Percentiles rank a stretch among this genome's conserved stretches.
phyloP scores from a whole-genome alignment of 2,888 invertebrate genomes.

The Dinocampus coccinellae region DNA sequence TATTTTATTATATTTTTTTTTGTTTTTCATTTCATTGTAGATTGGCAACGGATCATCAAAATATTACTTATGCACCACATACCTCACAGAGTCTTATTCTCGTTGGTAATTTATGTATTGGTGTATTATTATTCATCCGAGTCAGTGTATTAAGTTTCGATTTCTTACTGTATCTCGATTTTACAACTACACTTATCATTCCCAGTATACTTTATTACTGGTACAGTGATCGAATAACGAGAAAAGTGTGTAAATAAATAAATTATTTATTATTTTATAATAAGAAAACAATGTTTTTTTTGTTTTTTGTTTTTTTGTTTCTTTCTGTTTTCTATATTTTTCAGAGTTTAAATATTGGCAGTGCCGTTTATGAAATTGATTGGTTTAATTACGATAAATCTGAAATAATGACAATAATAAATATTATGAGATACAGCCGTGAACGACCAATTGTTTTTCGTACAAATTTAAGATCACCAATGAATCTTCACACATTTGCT shows the following conservation, averaged over 20 bases:
- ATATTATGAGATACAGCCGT: not conserved
- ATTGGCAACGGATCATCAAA: not conserved
- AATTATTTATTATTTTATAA: too few relatives aligned
- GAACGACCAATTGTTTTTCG: not conserved
- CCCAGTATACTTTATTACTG: not conserved
- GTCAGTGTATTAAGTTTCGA: not conserved
- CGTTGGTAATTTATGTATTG: not conserved
- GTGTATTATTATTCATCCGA: not conserved
- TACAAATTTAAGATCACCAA: not conserved
- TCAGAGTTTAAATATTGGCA: not conserved
- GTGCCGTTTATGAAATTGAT: not conserved
- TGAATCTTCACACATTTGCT: not conserved
- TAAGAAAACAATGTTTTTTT: too few relatives aligned
- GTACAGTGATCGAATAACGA: not conserved
- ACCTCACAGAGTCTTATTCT: not conserved
- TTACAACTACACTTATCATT: not conserved
- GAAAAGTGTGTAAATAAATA: not conserved
- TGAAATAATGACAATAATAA: not conserved
- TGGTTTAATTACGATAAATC: constrained; percentile 13
- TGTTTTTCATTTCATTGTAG: not conserved
- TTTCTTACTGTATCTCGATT: not conserved
- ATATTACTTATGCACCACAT: not conserved
- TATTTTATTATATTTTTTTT: too few relatives aligned
- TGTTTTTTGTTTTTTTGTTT: too few relatives aligned
- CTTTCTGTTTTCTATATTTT: not conserved